A percentile compares a stretch with the other conserved stretches of the same genome.
These are phyloP conservation scores for Nesogale talazaci DNA, from an alignment of 2,113 vertebrate genomes.

Conservation along the genomic window DNA sequence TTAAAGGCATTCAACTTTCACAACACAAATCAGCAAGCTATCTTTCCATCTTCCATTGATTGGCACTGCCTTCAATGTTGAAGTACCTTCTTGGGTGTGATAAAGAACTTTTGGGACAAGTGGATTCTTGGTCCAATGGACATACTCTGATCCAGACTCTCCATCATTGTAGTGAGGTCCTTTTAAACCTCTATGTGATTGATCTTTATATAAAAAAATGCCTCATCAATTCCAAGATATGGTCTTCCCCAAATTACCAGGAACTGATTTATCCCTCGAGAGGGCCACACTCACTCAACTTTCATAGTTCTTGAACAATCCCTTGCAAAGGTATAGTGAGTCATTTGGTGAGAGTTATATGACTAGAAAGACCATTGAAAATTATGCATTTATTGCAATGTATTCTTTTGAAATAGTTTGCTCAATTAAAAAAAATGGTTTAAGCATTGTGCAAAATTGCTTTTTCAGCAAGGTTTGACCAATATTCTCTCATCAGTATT, in stretches of 20 bases:
- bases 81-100: neutral
- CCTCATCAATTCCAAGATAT: neutral
- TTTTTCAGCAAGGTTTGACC: too few species aligned
- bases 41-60: neutral
- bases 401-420: too few species aligned
- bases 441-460: too few species aligned
- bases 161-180: neutral
- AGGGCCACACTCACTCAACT: neutral
- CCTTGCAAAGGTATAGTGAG: too few species aligned
- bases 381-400: too few species aligned
- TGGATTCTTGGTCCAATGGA: neutral
- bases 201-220: neutral
- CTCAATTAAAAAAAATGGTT: too few species aligned
- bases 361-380: too few species aligned
- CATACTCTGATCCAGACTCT: neutral
- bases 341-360: too few species aligned
- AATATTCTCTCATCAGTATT: too few species aligned
- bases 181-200: neutral
- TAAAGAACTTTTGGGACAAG: neutral
- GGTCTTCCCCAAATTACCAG: neutral
- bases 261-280: neutral
- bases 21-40: neutral
- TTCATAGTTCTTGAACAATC: neutral
- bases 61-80: neutral
- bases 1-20: neutral